Evolutionary conservation across 2,888 invertebrate genomes (phyloP), one percentile per base, ranked within the genome.

Genomic region (Oegoconia quadripuncta): DNA sequence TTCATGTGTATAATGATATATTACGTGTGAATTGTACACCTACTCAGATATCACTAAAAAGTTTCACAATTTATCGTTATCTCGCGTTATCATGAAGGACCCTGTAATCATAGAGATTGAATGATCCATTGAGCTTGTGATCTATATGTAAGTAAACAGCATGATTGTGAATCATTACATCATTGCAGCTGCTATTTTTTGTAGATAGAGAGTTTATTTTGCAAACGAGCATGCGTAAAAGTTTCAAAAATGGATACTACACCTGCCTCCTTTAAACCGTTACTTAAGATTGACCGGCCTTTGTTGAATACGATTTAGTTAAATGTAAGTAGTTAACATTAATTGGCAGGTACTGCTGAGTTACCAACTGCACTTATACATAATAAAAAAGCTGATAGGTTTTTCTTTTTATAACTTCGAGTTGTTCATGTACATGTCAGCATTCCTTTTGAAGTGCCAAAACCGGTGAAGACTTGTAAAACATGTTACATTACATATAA

Each of bases 381-480:
- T 16, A 11, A 33, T 8, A 13, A 4, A 20, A 20, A 6, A 20
- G 5, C 3, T 3, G n/a, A n/a, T n/a, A n/a, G n/a, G n/a, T n/a
- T n/a, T n/a, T n/a, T n/a, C n/a, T n/a, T n/a, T 13, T 13, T 13
- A 27, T 11, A 13, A 27, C 12, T 20, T 20, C 27, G 13, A 27
- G 27, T 13, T 12, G 7, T 27, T 7, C 12, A 7, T 12, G 28
- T 14, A n/a, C 41, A 50, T 48, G 51, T 62, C 64, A 59, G 68
- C 70, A 70, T 65, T 58, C 58, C 55, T 49, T 52, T 57, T 44
- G 45, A 52, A 55, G 64, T 52, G 55, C 59, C 57, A 69, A 78
- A 67, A 65, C 60, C 52, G 51, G 50, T 47, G 53, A 64, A 66
- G 73, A 75, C 73, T 60, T 70, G 74, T 78, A 73, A 73, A 80